These are phyloP conservation scores for Piezodorus guildinii DNA, from an alignment of 1,140 invertebrate genomes.

Conservation along the genomic window DNA sequence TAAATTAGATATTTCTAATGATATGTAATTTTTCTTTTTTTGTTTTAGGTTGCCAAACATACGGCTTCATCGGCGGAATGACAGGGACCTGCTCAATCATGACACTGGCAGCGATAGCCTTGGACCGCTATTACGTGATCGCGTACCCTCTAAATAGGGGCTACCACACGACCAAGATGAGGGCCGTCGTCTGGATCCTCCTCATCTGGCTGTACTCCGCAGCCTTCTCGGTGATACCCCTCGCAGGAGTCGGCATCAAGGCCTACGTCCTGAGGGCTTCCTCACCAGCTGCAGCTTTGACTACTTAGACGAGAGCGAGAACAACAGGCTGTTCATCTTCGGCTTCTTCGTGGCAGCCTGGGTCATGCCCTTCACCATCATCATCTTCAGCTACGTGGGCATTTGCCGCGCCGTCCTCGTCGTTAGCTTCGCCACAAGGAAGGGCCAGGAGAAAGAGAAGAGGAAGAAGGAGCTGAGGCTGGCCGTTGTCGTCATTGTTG, in stretches of 20 bases:
- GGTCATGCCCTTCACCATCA: slow-evolving; percentile 52
- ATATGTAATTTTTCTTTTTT: too few relatives aligned
- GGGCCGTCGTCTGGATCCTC: slow-evolving; percentile 48
- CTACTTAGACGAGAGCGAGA: slow-evolving; percentile 48
- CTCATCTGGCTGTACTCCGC: slow-evolving; percentile 60
- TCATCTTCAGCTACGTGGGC: slow-evolving; percentile 54
- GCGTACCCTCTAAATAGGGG: slow-evolving; percentile 53
- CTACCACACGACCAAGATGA: slow-evolving; percentile 43
- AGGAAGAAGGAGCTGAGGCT: slow-evolving; percentile 52
- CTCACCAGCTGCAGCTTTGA: slow-evolving; percentile 72
- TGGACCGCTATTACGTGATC: slow-evolving; percentile 60
- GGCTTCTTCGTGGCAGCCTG: slow-evolving; percentile 54
- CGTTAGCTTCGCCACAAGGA: slow-evolving; percentile 30
- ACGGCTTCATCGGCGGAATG: slow-evolving; percentile 58
- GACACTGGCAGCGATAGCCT: slow-evolving; percentile 52
- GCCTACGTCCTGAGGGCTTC: slow-evolving; percentile 66
- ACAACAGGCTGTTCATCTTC: slow-evolving; percentile 49
- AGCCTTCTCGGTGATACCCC: slow-evolving; percentile 51
- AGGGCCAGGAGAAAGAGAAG: slow-evolving; percentile 48
- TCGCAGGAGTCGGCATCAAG: slow-evolving; percentile 52
- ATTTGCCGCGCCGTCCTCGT: slow-evolving; percentile 37
- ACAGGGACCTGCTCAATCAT: slow-evolving; percentile 59
- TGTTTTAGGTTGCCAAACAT: slow-evolving; percentile 51
- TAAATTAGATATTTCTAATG: too few relatives aligned
- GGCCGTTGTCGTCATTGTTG: slow-evolving; percentile 48